Evolutionary conservation across 2,888 invertebrate genomes (phyloP).

Genomic region (Petrolisthes manimaculis): DNA sequence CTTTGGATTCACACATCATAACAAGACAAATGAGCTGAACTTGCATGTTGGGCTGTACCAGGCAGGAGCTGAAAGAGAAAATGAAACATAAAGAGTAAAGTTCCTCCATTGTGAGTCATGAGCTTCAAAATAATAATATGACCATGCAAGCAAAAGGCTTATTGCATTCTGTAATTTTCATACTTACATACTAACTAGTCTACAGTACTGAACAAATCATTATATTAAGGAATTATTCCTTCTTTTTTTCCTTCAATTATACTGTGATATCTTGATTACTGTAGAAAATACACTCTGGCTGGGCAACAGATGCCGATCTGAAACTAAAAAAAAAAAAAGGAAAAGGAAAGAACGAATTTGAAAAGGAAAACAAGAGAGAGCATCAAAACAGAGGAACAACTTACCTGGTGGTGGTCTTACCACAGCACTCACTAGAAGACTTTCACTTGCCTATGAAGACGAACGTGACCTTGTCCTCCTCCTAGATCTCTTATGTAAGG

Average conservation of each 20-base stretch:
- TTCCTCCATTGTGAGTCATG: not conserved
- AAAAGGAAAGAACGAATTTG: not conserved
- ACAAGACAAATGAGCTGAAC: not conserved
- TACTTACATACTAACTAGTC: not conserved
- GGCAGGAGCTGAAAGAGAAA: constrained; percentile 48
- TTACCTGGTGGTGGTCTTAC: constrained; percentile 60
- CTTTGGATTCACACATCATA: constrained; percentile 40
- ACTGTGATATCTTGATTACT: not conserved
- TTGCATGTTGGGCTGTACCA: constrained; percentile 27
- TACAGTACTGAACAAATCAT: constrained; percentile 4
- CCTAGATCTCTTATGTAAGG: constrained; percentile 43
- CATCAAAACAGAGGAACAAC: constrained; percentile 13
- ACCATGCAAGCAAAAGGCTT: constrained; percentile 14
- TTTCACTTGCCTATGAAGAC: constrained; percentile 63
- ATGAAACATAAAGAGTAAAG: constrained; percentile 39
- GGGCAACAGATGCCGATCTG: constrained; percentile 40
- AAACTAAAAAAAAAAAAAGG: constrained; percentile 19
- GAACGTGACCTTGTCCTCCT: constrained; percentile 43
- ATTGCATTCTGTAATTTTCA: constrained; percentile 7
- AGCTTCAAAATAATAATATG: not conserved
- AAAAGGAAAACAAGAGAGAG: not conserved
- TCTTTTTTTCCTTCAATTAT: constrained; percentile 18
- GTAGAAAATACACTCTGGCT: constrained; percentile 18
- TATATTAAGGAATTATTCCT: constrained; percentile 15
- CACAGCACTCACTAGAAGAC: constrained; percentile 61